These are phyloP conservation scores for Mercenaria mercenaria DNA, from an alignment of 1,140 invertebrate species.

Conservation along the genomic window DNA sequence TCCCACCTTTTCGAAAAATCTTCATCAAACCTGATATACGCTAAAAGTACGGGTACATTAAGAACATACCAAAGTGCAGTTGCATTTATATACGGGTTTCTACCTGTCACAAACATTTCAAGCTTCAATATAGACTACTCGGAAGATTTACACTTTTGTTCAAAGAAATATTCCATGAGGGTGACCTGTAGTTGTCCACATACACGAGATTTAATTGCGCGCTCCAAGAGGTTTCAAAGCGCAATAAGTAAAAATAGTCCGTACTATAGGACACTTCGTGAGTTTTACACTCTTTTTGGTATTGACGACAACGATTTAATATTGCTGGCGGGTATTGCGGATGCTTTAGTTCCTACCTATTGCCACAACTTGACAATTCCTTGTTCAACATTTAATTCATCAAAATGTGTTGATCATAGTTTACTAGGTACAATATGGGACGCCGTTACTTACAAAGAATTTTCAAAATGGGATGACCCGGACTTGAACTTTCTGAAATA, in stretches of 20 bases:
- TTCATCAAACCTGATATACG: slow-evolving; percentile 89
- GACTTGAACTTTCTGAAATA: slow-evolving; percentile 64
- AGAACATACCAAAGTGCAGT: slow-evolving; percentile 96
- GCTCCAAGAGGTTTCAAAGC: slow-evolving; percentile 70
- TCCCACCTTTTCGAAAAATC: slow-evolving; percentile 87
- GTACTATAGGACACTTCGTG: slow-evolving; percentile 17
- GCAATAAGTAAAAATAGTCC: slow-evolving; percentile 67
- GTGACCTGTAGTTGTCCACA: slow-evolving; percentile 90
- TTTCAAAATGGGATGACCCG: slow-evolving; percentile 72
- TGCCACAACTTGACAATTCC: slow-evolving; percentile 94
- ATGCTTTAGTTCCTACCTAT: slow-evolving; percentile 93
- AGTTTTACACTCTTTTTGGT: slow-evolving; percentile 67
- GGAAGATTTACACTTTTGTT: slow-evolving; percentile 76
- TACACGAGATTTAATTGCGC: slow-evolving; percentile 63
- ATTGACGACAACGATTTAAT: slow-evolving; percentile 52
- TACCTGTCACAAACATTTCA: slow-evolving; percentile 88
- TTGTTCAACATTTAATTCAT: slow-evolving; percentile 86
- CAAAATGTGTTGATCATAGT: slow-evolving; percentile 65
- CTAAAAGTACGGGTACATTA: slow-evolving; percentile 93
- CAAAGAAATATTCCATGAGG: slow-evolving; percentile 85
- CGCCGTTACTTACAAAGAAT: slow-evolving; percentile 80
- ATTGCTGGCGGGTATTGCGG: slow-evolving; percentile 88
- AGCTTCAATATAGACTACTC: slow-evolving; percentile 87
- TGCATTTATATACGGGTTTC: slow-evolving; percentile 92
- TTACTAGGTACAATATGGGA: slow-evolving; percentile 81